Base-by-base conservation (phyloP, 2,888 invertebrate species). In the Drosophila helvetica region DNA sequence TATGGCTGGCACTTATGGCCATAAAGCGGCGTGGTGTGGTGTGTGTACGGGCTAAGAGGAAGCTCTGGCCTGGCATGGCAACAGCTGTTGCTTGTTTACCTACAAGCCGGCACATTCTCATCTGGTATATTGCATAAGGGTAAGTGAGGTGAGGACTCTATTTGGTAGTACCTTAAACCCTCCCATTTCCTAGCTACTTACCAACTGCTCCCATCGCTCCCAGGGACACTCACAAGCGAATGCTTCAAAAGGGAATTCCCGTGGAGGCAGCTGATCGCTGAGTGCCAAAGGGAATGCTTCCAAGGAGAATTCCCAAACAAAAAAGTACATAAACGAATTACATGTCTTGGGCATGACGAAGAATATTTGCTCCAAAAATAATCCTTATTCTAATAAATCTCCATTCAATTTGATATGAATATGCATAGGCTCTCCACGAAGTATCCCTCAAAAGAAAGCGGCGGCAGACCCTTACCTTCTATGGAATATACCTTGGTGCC, bases 1-100 rank as follows among this genome's bases (percentile, higher is more conserved):
- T 17, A 27, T 42, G 70, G 66, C 62, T 72, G 25, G 60, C 48
- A 33, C n/a, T 45, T 38, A 47, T 45, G 22, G 27, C 57, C 9
- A 58, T 50, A 51, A 47, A 7, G 9, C 6, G 69, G 53, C 51
- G 22, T 22, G 22, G 22, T 0, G 22, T 3, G 22, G 53, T 58
- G 22, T 3, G 10, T 8, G 61, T 38, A 61, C 18, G 19, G n/a
- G 43, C 61, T 63, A 45, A 19, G 38, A 22, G 27, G 3, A 59
- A 62, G 47, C 56, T 42, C 27, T 15, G 7, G 46, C 30, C 53
- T 68, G 25, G 47, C 46, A 22, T 4, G 22, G 22, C 22, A 73
- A 69, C 84, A 84, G 84, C 88, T 84, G 84, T 57, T 42, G 50
- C 75, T 88, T 84, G 84, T 84, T 84, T 84, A 89, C 83, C 60